Evolutionary conservation across 2,797 vertebrate species (phyloP), one percentile per base, ranked within the genome.

Genomic region (Carcharodon carcharias): DNA sequence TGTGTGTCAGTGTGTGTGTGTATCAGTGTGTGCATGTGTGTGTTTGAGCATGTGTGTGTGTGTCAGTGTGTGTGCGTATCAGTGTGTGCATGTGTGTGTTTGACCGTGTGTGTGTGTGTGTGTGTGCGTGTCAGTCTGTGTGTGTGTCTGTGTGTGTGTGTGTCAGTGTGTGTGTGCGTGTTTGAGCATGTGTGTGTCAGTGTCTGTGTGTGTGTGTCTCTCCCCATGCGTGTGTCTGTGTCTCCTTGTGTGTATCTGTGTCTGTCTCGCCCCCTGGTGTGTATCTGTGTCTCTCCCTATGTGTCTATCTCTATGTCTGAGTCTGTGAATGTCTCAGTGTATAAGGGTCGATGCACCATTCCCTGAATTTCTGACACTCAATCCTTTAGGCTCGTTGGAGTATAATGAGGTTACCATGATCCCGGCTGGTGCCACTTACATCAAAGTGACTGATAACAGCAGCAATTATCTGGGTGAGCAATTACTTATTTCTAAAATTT

Each of bases 401-500:
- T 98, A 98, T 96, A 96, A 97, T 97, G 98, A 98, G 0, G 98
- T 98, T 56, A 98, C 98, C 80, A 96, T 96, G 96, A 98, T 98
- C 96, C 98, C 98, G 0, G 97, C 97, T 0, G 98, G 98, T 28
- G 98, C 98, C 93, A 97, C 97, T 16, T 96, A 97, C 96, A 97
- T 98, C 96, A 98, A 96, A 61, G 98, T 98, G 96, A 97, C 95
- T 0, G 98, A 98, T 96, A 97, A 96, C 94, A 98, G 98, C 97
- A 98, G 96, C 96, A 98, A 98, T 96, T 97, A 97, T 96, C 96
- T 98, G 31, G 98, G 98, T 98, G 97, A 97, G 97, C 14, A 92
- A 63, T 92, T n/a, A 63, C 21, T 35, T n/a, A 23, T 50, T n/a
- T n/a, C 73, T 35, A n/a, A 77, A 77, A 14, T 77, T 85, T 85